Evolutionary conservation across 1,140 invertebrate species (phyloP), one percentile per base, ranked within the genome.

Genomic region (Drosophila eugracilis): DNA sequence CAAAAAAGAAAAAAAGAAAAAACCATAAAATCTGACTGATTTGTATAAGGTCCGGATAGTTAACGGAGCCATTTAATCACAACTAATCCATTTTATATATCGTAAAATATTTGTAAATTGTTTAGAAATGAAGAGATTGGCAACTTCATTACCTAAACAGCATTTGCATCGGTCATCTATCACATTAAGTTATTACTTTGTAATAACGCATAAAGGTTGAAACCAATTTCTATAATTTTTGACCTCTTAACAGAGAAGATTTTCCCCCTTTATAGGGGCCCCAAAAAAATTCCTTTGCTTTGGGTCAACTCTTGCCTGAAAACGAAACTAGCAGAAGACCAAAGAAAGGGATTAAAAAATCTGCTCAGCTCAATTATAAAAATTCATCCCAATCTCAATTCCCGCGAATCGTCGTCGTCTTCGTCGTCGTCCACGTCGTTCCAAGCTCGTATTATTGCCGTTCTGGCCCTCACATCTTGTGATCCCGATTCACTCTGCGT

Each of bases 321-420:
- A 28, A 17, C 44, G 24, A 47, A 47, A 47, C 44, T 47, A 44
- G 26, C 42, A 34, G 36, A 15, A 22, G 26, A 42, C 53, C 37
- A 47, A 75, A 70, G 34, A 30, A 60, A 73, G 39, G 52, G 53
- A 55, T 63, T 55, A 58, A 76, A 81, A 88, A 74, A 81, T 86
- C 67, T 71, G 62, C 75, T 88, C 71, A 69, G 85, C 83, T 88
- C 77, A 88, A 88, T 78, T 77, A 75, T 79, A 89, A 89, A 69
- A 89, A 77, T 83, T 84, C 75, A 83, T 71, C 70, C 79, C 79
- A 78, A 84, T 83, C 79, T 75, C 75, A 84, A 71, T 83, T 84
- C 70, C 53, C 58, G 79, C 70, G 79, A 83, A 83, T 58, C 70
- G 63, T 53, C 47, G 53, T 57, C 41, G 39, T 58, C 75, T 60